These are phyloP conservation scores for Wiebesia pumilae DNA, from an alignment of 1,140 invertebrate species.

Conservation along the genomic window DNA sequence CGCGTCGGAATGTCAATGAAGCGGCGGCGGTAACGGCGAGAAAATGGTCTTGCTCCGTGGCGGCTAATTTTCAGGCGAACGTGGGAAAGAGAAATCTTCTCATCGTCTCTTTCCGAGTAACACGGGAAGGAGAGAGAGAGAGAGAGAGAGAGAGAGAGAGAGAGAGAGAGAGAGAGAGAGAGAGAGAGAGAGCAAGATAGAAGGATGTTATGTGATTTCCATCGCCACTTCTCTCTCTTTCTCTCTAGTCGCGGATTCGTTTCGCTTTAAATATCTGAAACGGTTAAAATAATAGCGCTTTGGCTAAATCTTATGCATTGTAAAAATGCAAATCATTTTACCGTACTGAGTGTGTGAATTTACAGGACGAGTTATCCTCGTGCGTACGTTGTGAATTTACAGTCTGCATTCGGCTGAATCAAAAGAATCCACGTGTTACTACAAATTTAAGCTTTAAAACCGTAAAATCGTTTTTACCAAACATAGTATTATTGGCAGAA, in stretches of 20 bases:
- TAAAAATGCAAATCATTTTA: conserved; percentile 2
- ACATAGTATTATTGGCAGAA: too few relatives aligned
- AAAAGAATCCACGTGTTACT: not conserved
- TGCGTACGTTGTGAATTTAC: not conserved
- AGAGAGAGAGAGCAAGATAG: not conserved
- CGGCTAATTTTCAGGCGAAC: conserved; percentile 25
- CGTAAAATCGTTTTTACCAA: too few relatives aligned
- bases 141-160: not conserved
- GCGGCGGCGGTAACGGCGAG: not conserved
- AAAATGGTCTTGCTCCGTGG: not conserved
- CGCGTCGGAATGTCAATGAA: conserved; percentile 36
- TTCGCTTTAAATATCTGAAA: conserved; percentile 25
- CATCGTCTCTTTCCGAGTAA: not conserved
- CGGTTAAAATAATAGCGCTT: conserved; percentile 27
- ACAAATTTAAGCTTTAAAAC: not conserved
- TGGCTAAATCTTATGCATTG: not conserved
- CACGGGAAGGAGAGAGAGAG: not conserved
- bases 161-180: not conserved
- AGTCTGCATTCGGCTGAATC: not conserved
- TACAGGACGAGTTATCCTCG: not conserved
- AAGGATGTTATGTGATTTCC: not conserved
- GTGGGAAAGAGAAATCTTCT: conserved; percentile 47
- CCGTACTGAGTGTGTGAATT: not conserved
- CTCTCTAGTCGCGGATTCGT: not conserved
- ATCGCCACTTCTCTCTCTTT: not conserved